Percentiles rank a stretch among this genome's conserved stretches.
Evolutionary conservation across 2,113 vertebrate genomes (phyloP).

Genomic region (Gyps fulvus): DNA sequence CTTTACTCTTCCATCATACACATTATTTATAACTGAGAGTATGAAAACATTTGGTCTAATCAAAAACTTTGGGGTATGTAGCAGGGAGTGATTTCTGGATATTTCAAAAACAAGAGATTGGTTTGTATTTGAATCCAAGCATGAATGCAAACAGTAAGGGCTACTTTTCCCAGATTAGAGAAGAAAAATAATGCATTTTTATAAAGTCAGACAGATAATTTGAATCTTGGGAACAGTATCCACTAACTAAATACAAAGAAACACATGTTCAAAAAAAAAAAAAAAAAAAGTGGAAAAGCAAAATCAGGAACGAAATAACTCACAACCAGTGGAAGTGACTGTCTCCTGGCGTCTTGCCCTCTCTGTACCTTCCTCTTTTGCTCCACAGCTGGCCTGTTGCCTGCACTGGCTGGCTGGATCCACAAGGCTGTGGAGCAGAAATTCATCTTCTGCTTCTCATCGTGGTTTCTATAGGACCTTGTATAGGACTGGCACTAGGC

Average conservation of each 20-base stretch:
- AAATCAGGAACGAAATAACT: neutral
- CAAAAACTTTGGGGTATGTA: neutral
- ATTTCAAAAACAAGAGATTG: neutral
- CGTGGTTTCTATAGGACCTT: neutral
- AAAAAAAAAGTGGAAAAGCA: neutral
- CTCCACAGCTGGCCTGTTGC: neutral
- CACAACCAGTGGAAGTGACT: neutral
- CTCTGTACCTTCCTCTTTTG: neutral
- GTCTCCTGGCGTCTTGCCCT: neutral
- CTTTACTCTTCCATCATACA: neutral
- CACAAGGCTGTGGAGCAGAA: neutral
- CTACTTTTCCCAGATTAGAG: neutral
- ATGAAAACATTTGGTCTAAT: neutral
- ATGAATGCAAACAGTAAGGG: neutral
- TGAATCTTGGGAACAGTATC: neutral
- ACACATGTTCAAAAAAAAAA: neutral
- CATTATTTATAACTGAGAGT: neutral
- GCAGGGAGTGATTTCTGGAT: neutral
- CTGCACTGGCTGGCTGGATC: neutral
- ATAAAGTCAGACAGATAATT: neutral
- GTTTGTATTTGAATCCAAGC: neutral
- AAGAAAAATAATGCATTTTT: neutral
- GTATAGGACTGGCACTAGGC: neutral
- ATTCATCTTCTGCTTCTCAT: neutral
- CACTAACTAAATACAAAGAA: neutral